Conservation (phyloP, 1,140 invertebrate species). For the Pentalonia nigronervosa region DNA sequence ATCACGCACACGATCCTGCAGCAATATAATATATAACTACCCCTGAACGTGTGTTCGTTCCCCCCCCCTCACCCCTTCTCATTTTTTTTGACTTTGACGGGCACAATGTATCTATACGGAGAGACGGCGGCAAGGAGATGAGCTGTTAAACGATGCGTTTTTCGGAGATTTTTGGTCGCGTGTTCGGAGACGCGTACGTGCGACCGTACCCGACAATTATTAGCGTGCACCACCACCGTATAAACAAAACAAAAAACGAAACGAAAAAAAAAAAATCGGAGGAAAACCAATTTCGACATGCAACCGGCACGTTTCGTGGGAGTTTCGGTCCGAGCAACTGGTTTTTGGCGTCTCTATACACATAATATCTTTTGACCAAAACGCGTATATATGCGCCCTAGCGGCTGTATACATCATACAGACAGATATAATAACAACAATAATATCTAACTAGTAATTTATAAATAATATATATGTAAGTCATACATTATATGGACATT, state of each 20-base stretch:
- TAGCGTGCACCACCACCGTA: background rate
- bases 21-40: background rate
- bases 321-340: constrained; percentile 33
- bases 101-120: background rate
- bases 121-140: background rate
- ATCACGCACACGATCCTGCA: background rate
- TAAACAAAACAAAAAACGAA: background rate
- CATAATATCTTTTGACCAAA: background rate
- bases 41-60: background rate
- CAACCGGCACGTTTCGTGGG: constrained; percentile 39
- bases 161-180: constrained; percentile 36
- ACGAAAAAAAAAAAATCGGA: background rate
- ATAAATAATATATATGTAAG: background rate
- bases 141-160: constrained; percentile 18
- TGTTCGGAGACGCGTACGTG: constrained; percentile 21
- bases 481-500: background rate
- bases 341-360: constrained; percentile 21
- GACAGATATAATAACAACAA: background rate
- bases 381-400: background rate
- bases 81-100: background rate
- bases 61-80: background rate
- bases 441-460: background rate
- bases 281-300: constrained; percentile 40
- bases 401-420: background rate
- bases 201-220: constrained; percentile 32